Evolutionary conservation across 2,113 vertebrate species (phyloP), one percentile per base, ranked within the genome.

Genomic region (Onychorhynchus coronatus): DNA sequence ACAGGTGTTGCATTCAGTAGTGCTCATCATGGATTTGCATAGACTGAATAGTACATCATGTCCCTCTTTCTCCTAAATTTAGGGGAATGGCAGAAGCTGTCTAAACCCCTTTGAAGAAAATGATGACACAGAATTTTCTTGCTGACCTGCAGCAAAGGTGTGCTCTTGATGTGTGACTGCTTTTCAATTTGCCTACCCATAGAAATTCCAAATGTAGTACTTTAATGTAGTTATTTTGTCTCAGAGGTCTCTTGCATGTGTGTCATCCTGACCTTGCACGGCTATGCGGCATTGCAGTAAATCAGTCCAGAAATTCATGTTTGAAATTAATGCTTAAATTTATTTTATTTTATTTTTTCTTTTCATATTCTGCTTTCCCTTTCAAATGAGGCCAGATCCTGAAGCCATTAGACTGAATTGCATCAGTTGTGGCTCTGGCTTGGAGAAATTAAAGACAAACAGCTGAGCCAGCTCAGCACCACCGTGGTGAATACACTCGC

Each of bases 81-180:
- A 70, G 66, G 37, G 44, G 37, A 93, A 94, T 18, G 50, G 93
- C 84, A 94, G 53, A 70, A 88, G 66, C 61, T 2, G 2, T 87
- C 80, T 58, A 53, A 92, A 68, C 12, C 37, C 66, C 95, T 97
- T 96, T 96, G 95, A 97, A 96, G 93, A 89, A 87, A 95, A 76
- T 72, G 71, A 94, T 93, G 93, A 96, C 81, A 62, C 0, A 0
- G 37, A 65, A 14, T 82, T 91, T 93, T 89, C 88, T 73, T 93
- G 70, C 70, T 96, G 91, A 94, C 92, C 72, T 89, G 89, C 53
- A 91, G 75, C 89, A 80, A 89, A 94, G 67, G 79, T 82, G 93
- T 91, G 65, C 75, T 91, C 56, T 82, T 89, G 68, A 83, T 95
- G 89, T 89, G 81, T 85, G 84, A 18, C 80, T 79, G 31, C 7